These are phyloP conservation scores for Poecile montanus DNA, from an alignment of 2,797 vertebrate species.

Conservation along the genomic window DNA sequence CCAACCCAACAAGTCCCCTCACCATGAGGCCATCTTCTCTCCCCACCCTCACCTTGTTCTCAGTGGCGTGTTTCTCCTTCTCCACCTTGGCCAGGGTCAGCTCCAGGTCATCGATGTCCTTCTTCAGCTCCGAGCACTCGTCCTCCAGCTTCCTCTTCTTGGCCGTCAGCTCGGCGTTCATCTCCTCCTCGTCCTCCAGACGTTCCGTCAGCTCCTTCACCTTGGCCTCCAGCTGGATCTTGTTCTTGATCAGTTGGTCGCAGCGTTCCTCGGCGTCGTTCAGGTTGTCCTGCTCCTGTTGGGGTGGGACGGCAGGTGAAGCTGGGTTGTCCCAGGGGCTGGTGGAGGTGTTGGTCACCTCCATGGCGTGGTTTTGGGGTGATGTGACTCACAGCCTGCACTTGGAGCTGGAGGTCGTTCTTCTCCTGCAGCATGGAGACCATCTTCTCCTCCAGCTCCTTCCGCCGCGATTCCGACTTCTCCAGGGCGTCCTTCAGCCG, in stretches of 20 bases:
- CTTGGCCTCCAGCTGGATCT: slow-evolving; percentile 91
- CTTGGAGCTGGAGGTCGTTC: slow-evolving; percentile 75
- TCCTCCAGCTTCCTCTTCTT: slow-evolving; percentile 86
- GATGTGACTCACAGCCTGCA: background rate
- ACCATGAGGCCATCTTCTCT: no score
- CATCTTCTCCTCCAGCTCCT: slow-evolving; percentile 94
- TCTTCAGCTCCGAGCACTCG: slow-evolving; percentile 88
- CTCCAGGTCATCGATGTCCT: slow-evolving; percentile 89
- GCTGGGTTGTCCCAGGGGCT: fast-evolving
- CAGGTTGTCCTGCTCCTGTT: background rate
- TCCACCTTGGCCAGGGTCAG: slow-evolving; percentile 42
- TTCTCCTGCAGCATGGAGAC: slow-evolving; percentile 92
- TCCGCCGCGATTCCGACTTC: slow-evolving; percentile 89
- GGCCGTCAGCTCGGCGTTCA: slow-evolving; percentile 83
- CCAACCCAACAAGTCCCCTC: background rate
- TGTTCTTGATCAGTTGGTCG: slow-evolving; percentile 84
- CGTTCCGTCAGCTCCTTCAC: slow-evolving; percentile 85
- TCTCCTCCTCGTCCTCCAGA: slow-evolving; percentile 85
- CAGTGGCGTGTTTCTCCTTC: background rate
- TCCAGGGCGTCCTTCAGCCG: slow-evolving; percentile 91
- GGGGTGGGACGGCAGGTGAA: no score
- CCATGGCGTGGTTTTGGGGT: background rate
- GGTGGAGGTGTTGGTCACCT: no score
- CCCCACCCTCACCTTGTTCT: background rate
- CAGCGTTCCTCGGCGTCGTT: background rate